A percentile compares a stretch with the other conserved stretches of the same genome.
Conservation (phyloP, 2,113 vertebrate species). For the Indri indri region DNA sequence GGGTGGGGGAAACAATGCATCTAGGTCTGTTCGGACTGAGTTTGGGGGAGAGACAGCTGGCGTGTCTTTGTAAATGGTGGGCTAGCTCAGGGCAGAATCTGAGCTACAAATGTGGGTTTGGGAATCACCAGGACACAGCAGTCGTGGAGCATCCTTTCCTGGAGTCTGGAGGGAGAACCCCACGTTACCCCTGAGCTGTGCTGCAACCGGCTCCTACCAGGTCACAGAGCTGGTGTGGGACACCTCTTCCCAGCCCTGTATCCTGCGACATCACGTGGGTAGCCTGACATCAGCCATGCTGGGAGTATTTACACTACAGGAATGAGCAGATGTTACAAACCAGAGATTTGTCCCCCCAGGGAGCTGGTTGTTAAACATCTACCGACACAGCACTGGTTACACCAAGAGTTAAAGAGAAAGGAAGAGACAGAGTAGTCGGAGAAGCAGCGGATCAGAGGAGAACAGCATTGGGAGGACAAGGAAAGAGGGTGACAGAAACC, state of each 20-base stretch:
- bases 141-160: fast-evolving
- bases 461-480: fast-evolving
- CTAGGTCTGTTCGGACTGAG: background rate
- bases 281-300: background rate
- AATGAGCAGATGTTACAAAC: background rate
- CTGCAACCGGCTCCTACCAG: background rate
- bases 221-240: background rate
- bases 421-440: background rate
- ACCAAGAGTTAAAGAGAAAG: background rate
- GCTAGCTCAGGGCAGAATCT: background rate
- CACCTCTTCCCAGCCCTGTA: background rate
- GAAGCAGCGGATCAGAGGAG: background rate
- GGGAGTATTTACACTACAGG: background rate
- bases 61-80: background rate
- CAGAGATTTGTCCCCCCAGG: background rate
- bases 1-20: too few species aligned
- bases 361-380: background rate
- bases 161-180: background rate
- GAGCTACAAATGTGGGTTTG: background rate
- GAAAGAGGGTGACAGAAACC: background rate
- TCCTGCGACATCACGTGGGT: fast-evolving
- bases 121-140: background rate
- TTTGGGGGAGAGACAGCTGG: background rate
- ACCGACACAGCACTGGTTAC: background rate
- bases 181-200: fast-evolving